A percentile compares a stretch with the other conserved stretches of the same genome.
phyloP scores from a whole-genome alignment of 2,888 invertebrate genomes.

The Artemia sinica region DNA sequence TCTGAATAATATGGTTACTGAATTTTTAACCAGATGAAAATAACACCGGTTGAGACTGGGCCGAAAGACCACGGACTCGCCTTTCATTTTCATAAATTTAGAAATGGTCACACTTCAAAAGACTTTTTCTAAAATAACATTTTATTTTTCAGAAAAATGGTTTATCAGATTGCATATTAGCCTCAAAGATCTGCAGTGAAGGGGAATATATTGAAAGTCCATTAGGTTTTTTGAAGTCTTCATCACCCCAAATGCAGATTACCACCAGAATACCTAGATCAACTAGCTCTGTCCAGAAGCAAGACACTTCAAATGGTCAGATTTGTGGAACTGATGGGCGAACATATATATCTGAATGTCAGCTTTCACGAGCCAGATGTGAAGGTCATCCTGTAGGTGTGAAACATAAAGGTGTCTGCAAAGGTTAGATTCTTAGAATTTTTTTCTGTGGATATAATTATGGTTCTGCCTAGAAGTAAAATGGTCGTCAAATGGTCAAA shows the following conservation, averaged over 20 bases:
- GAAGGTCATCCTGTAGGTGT: slow-evolving; percentile 42
- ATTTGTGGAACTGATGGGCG: slow-evolving; percentile 64
- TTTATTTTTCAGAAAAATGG: background rate
- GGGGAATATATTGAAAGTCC: slow-evolving; percentile 11
- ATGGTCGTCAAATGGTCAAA: too few species aligned
- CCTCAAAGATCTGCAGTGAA: slow-evolving; percentile 8
- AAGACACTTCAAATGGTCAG: slow-evolving; percentile 32
- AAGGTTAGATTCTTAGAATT: slow-evolving; percentile 37
- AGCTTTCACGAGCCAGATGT: slow-evolving; percentile 57
- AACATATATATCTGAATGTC: slow-evolving; percentile 64
- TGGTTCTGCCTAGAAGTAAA: too few species aligned
- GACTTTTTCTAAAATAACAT: too few species aligned
- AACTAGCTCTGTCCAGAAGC: background rate
- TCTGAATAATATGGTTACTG: too few species aligned
- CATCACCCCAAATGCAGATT: background rate
- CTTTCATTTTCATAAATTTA: too few species aligned
- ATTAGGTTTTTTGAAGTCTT: background rate
- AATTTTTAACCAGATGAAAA: too few species aligned
- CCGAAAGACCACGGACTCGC: too few species aligned
- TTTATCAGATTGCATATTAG: background rate
- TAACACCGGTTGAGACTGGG: too few species aligned
- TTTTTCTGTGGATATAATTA: too few species aligned
- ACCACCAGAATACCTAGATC: background rate
- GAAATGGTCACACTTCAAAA: too few species aligned
- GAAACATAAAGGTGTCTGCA: slow-evolving; percentile 54